A percentile compares a stretch with the other conserved stretches of the same genome.
phyloP scores from a whole-genome alignment of 2,113 vertebrate genomes.

The Bujurquina vittata region DNA sequence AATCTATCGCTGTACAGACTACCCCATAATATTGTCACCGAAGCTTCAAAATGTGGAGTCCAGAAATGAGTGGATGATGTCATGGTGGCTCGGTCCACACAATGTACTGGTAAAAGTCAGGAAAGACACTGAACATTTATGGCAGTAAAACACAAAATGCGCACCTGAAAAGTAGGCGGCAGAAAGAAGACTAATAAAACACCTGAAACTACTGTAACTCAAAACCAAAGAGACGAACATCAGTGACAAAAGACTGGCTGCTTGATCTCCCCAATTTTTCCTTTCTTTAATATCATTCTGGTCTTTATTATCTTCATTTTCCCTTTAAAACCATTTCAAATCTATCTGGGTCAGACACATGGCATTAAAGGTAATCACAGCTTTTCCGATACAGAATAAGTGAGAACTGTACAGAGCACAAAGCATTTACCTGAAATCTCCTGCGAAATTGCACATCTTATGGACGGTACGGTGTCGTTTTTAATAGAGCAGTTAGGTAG shows the following conservation, averaged over 20 bases:
- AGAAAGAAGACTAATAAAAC: slow-evolving; percentile 70
- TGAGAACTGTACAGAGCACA: slow-evolving; percentile 7
- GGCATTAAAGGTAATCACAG: background rate
- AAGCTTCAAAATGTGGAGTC: background rate
- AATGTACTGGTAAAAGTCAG: background rate
- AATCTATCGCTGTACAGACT: background rate
- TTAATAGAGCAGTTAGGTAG: slow-evolving; percentile 35
- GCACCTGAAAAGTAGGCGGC: slow-evolving; percentile 54
- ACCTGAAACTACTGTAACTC: slow-evolving; percentile 57
- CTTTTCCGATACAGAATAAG: slow-evolving; percentile 23
- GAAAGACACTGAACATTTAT: background rate
- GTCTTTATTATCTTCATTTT: slow-evolving; percentile 72
- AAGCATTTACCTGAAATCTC: slow-evolving; percentile 50
- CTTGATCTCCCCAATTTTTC: slow-evolving; percentile 74
- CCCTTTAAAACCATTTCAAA: slow-evolving; percentile 66
- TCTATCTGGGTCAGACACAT: slow-evolving; percentile 50
- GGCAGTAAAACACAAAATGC: slow-evolving; percentile 17
- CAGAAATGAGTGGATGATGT: background rate
- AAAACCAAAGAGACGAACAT: slow-evolving; percentile 70
- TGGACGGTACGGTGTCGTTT: slow-evolving; percentile 26
- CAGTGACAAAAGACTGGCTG: slow-evolving; percentile 68
- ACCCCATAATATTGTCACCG: background rate
- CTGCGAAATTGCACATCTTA: slow-evolving; percentile 24
- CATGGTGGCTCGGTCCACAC: background rate
- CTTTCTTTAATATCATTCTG: slow-evolving; percentile 65